A percentile compares a stretch with the other conserved stretches of the same genome.
Evolutionary conservation across 2,797 vertebrate genomes (phyloP).

Genomic region (Crotalus adamanteus): DNA sequence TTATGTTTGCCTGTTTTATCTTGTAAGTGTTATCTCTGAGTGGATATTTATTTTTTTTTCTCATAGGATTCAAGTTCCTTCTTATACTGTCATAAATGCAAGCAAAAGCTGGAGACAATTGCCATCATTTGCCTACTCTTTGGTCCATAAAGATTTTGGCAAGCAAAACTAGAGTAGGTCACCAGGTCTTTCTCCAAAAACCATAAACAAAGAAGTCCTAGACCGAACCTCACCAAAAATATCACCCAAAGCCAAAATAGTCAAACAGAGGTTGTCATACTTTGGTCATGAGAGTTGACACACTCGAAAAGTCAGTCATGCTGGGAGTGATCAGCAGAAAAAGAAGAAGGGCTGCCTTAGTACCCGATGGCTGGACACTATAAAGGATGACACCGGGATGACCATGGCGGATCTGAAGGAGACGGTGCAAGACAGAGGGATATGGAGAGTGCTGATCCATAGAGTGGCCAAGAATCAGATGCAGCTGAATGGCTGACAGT

Average conservation of each 20-base stretch:
- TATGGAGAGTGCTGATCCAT: not conserved
- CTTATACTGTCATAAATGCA: constrained; percentile 32
- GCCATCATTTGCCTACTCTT: constrained; percentile 28
- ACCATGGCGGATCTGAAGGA: not conserved
- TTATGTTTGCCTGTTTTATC: not conserved
- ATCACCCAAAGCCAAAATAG: not conserved
- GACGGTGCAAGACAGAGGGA: not conserved
- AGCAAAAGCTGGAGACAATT: not conserved
- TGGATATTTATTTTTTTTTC: not conserved
- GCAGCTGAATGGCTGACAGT: not conserved
- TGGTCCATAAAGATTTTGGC: not conserved
- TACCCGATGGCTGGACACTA: not conserved
- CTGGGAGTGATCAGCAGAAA: not conserved
- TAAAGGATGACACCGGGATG: not conserved
- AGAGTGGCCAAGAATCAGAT: not conserved
- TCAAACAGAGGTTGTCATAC: not conserved
- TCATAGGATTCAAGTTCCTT: not conserved
- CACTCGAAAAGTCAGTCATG: not conserved
- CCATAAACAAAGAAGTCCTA: not conserved
- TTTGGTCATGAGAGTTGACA: not conserved
- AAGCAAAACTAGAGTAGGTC: not conserved
- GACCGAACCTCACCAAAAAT: not conserved
- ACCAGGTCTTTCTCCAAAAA: not conserved
- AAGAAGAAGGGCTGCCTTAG: not conserved
- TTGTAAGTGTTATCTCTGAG: not conserved